phyloP scores from a whole-genome alignment of 1,140 invertebrate genomes.

The Eumeta japonica region DNA sequence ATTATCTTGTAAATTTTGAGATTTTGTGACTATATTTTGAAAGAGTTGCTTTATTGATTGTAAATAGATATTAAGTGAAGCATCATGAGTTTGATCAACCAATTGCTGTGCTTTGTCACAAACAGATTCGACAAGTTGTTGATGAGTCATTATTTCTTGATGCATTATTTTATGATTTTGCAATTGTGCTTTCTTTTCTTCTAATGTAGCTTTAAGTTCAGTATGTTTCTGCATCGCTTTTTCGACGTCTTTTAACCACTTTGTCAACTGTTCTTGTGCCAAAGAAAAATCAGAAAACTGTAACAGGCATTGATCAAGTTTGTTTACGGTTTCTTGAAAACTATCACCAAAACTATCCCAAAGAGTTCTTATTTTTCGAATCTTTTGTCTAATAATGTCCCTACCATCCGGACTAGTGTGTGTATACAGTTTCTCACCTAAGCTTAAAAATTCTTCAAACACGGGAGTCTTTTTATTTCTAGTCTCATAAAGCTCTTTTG shows the following conservation, averaged over 20 bases:
- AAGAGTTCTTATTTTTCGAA: conserved; percentile 75
- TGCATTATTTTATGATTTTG: conserved; percentile 94
- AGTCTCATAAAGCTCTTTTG: conserved; percentile 78
- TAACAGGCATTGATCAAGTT: conserved; percentile 83
- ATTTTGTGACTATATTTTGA: conserved; percentile 83
- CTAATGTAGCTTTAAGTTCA: conserved; percentile 84
- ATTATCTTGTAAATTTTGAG: conserved; percentile 80
- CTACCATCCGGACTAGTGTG: conserved; percentile 92
- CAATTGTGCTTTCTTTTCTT: conserved; percentile 90
- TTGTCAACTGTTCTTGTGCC: conserved; percentile 86
- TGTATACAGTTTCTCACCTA: conserved; percentile 87
- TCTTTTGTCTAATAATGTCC: conserved; percentile 86
- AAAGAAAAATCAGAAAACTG: conserved; percentile 87
- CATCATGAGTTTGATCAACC: conserved; percentile 86
- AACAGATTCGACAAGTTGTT: conserved; percentile 83
- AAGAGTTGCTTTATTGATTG: conserved; percentile 89
- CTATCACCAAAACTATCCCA: conserved; percentile 89
- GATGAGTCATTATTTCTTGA: conserved; percentile 92
- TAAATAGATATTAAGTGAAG: conserved; percentile 80
- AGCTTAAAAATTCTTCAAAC: conserved; percentile 83
- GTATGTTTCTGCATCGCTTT: conserved; percentile 88
- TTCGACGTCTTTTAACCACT: conserved; percentile 90
- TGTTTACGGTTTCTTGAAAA: conserved; percentile 73
- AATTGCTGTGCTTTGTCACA: conserved; percentile 89
- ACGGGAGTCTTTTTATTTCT: conserved; percentile 77